phyloP scores from a whole-genome alignment of 2,888 invertebrate genomes.

The Alentia gelatinosa region DNA sequence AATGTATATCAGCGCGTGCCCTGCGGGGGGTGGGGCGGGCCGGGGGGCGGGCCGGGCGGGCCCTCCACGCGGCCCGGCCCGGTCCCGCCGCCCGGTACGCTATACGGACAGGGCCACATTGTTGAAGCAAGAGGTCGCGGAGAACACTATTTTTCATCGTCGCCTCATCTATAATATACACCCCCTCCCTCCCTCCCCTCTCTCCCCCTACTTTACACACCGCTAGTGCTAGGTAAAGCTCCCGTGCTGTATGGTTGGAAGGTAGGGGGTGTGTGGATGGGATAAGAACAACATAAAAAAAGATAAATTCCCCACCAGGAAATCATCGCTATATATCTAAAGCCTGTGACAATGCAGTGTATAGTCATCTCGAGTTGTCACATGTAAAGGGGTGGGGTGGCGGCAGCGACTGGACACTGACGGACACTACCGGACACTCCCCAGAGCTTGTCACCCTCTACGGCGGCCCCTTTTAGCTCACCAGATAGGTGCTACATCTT shows the following conservation, averaged over 20 bases:
- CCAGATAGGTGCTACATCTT: slow-evolving; percentile 44
- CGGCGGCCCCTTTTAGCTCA: not conserved
- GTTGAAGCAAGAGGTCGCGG: not conserved
- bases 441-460: not conserved
- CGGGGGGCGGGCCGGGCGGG: not conserved
- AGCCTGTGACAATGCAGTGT: too few relatives aligned
- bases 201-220: too few relatives aligned
- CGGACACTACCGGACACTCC: not conserved
- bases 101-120: not conserved
- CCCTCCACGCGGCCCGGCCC: not conserved
- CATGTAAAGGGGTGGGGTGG: too few relatives aligned
- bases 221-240: too few relatives aligned
- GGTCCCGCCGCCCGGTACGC: too few relatives aligned
- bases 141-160: not conserved
- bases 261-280: too few relatives aligned
- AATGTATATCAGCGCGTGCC: slow-evolving; percentile 4
- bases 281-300: too few relatives aligned
- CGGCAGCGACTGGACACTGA: slow-evolving; percentile 3
- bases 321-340: too few relatives aligned
- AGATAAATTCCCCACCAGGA: too few relatives aligned
- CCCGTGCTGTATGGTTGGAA: too few relatives aligned
- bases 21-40: not conserved
- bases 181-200: too few relatives aligned
- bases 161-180: slow-evolving; percentile 4
- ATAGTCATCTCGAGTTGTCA: not conserved